Conservation (phyloP, 2,113 vertebrate genomes). For the Campylomormyrus tamandua region DNA sequence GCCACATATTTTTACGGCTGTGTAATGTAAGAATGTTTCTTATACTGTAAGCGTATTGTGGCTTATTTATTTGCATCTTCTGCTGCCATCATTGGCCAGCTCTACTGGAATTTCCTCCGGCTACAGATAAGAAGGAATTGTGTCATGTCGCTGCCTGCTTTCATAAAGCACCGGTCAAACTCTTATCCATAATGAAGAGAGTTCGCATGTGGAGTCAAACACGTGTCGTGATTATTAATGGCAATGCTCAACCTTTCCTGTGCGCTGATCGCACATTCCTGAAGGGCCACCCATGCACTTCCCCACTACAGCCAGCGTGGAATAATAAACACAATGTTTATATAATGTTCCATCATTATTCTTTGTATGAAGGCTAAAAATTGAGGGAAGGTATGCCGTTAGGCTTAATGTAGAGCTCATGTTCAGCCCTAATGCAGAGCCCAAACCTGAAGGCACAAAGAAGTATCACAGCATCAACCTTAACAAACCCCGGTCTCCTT, state of each 20-base stretch:
- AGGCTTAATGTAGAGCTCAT: not conserved
- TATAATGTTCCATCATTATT: not conserved
- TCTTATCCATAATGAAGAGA: constrained; percentile 18
- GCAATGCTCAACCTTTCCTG: not conserved
- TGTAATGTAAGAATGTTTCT: constrained; percentile 23
- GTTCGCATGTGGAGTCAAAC: not conserved
- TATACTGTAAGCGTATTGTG: constrained; percentile 25
- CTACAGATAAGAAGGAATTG: constrained; percentile 23
- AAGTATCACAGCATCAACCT: not conserved
- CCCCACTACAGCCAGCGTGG: not conserved
- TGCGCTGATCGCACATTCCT: not conserved
- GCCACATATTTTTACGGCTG: not conserved
- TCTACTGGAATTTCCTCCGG: not conserved
- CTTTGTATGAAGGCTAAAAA: not conserved
- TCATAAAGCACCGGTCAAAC: constrained; percentile 22
- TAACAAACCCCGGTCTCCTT: not conserved
- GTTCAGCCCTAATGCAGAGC: not conserved
- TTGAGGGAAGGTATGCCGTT: not conserved
- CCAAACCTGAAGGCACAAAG: not conserved
- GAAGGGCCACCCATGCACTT: not conserved
- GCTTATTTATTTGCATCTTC: constrained; percentile 47
- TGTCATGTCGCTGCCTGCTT: constrained; percentile 33
- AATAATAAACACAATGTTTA: not conserved
- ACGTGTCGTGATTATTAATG: constrained; percentile 4
- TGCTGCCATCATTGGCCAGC: constrained; percentile 16